Percentiles rank a stretch among this genome's conserved stretches.
These are phyloP conservation scores for Isurus oxyrinchus DNA, from an alignment of 2,113 vertebrate species.

Conservation along the genomic window DNA sequence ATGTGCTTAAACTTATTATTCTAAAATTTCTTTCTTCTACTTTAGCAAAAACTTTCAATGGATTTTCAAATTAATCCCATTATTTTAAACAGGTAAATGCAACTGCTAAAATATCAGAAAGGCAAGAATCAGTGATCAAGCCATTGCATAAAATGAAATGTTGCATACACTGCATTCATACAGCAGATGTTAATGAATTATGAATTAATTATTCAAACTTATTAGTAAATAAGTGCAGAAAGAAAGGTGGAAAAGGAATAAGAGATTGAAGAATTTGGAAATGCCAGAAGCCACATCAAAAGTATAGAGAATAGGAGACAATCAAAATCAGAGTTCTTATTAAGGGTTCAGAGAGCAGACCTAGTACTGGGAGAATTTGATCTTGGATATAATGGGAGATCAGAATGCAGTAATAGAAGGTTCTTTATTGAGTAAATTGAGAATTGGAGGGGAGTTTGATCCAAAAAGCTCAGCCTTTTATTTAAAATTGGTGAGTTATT, in stretches of 20 bases:
- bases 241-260: neutral
- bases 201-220: neutral
- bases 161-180: neutral
- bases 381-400: no score
- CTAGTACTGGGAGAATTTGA: no score
- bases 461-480: neutral
- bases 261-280: neutral
- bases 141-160: neutral
- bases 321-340: no score
- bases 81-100: neutral
- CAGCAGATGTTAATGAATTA: neutral
- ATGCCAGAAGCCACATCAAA: no score
- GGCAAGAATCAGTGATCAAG: neutral
- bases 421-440: no score
- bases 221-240: neutral
- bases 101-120: neutral
- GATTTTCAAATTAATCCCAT: neutral
- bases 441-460: neutral
- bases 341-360: no score
- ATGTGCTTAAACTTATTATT: neutral
- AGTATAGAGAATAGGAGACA: no score
- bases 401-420: no score
- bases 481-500: no score
- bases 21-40: neutral
- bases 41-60: neutral